Conservation (phyloP, 2,113 vertebrate species). For the Fulica atra region DNA sequence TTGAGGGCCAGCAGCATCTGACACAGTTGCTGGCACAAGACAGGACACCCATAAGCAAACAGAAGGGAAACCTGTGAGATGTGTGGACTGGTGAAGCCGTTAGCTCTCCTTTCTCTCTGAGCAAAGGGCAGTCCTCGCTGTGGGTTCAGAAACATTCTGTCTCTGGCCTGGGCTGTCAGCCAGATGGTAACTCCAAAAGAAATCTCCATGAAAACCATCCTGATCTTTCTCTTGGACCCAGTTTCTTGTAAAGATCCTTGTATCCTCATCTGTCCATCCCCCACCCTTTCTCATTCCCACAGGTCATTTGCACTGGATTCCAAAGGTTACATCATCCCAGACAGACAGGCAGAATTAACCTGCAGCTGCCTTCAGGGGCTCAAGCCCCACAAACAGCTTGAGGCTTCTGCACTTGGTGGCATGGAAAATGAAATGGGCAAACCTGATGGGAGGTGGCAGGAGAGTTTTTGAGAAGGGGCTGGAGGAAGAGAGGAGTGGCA, state of each 20-base stretch:
- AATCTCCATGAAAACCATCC: background rate
- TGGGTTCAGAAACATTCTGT: background rate
- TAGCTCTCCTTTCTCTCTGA: background rate
- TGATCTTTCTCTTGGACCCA: background rate
- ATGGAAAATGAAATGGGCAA: background rate
- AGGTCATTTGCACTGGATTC: background rate
- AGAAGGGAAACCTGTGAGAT: background rate
- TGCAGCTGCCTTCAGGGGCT: background rate
- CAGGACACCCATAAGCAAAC: background rate
- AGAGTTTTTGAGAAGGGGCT: background rate
- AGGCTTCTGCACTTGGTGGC: background rate
- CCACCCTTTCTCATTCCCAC: background rate
- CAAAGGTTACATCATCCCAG: background rate
- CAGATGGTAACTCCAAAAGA: background rate
- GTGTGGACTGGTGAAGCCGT: background rate
- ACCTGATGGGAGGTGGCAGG: background rate
- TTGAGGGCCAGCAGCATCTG: background rate
- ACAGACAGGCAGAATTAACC: background rate
- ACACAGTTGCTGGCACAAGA: background rate
- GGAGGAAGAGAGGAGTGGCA: background rate
- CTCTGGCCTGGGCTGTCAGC: background rate
- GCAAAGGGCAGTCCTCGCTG: background rate
- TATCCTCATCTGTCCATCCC: background rate
- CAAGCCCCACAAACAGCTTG: background rate
- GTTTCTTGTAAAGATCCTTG: background rate